Conservation (phyloP, 2,113 vertebrate genomes). For the Sinosuthora webbiana region DNA sequence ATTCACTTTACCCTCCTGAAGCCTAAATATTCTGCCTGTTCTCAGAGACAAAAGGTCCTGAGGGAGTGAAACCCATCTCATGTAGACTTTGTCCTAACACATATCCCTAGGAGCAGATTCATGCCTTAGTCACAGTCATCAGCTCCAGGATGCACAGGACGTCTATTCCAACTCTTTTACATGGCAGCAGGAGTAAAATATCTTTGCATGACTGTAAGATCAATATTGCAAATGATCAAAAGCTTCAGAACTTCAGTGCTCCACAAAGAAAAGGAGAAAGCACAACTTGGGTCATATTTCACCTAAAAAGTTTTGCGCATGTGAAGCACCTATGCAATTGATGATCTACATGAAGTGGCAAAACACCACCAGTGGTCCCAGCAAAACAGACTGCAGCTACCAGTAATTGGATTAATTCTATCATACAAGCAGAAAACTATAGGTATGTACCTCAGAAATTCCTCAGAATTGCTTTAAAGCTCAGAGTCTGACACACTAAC, state of each 20-base stretch:
- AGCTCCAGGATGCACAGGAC: neutral
- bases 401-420: neutral
- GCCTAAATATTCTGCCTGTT: neutral
- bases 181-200: neutral
- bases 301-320: neutral
- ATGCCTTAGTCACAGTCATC: no score
- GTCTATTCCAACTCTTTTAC: neutral
- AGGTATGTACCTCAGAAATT: neutral
- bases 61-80: neutral
- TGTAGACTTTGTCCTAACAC: neutral
- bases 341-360: neutral
- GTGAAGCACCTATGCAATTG: neutral
- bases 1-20: neutral
- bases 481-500: neutral
- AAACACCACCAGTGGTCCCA: neutral
- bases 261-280: neutral
- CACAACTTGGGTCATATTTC: neutral
- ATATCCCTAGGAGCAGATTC: fast-evolving
- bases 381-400: neutral
- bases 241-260: neutral
- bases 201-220: neutral
- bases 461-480: neutral
- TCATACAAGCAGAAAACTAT: neutral
- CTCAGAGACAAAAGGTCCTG: neutral
- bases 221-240: neutral